These are phyloP conservation scores for Vanessa cardui DNA, from an alignment of 2,888 invertebrate species.

Conservation along the genomic window DNA sequence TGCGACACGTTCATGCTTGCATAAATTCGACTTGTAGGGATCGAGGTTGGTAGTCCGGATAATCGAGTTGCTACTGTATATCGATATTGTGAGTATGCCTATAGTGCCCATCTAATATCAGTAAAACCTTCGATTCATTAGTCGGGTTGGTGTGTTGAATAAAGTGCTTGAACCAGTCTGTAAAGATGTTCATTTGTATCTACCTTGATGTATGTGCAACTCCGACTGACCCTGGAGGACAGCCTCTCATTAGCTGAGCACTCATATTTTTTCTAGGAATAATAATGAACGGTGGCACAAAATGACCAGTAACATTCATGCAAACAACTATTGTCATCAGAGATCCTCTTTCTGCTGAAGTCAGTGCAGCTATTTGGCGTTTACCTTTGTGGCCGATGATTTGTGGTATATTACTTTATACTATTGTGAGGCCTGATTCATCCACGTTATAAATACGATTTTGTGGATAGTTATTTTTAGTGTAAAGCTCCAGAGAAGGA, in stretches of 20 bases:
- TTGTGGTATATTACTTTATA: constrained; percentile 43
- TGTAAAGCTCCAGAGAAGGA: no score
- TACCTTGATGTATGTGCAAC: constrained; percentile 20
- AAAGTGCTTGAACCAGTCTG: no score
- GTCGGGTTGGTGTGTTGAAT: no score
- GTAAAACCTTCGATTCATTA: no score
- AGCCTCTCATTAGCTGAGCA: constrained; percentile 47
- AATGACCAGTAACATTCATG: constrained; percentile 39
- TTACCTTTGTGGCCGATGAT: constrained; percentile 36
- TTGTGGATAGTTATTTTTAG: no score
- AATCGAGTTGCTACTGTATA: no score
- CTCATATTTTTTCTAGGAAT: constrained; percentile 47
- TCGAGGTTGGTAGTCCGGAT: constrained; percentile 1
- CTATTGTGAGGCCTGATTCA: constrained; percentile 17
- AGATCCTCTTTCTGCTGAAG: constrained; percentile 47
- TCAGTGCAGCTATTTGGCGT: constrained; percentile 34
- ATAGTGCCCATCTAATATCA: no score
- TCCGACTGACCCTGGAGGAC: constrained; percentile 43
- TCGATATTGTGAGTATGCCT: no score
- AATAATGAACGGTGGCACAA: constrained; percentile 34
- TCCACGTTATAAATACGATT: no score
- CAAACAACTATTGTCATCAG: constrained; percentile 43
- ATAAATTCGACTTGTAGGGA: no score
- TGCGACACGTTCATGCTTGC: constrained; percentile 4
- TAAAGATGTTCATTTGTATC: no score